phyloP scores from a whole-genome alignment of 2,113 vertebrate species.

The Ancistrus triradiatus region DNA sequence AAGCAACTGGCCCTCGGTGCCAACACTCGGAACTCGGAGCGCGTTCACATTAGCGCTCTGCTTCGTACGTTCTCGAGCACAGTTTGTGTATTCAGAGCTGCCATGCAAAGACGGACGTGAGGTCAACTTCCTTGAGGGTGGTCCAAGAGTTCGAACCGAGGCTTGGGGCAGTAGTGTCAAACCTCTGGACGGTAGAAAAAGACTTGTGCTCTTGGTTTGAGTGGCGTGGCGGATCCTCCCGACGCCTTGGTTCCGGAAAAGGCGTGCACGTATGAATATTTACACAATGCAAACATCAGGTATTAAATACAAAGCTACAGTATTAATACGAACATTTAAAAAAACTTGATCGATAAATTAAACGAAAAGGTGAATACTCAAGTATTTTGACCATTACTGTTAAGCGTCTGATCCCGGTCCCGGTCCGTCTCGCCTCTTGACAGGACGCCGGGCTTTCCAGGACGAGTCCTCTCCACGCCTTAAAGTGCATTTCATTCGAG shows the following conservation, averaged over 20 bases:
- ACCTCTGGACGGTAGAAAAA: conserved; percentile 52
- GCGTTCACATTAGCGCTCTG: no score
- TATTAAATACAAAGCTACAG: conserved; percentile 58
- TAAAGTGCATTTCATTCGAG: conserved; percentile 69
- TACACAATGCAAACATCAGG: conserved; percentile 61
- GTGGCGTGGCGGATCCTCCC: conserved; percentile 37
- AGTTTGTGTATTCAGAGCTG: conserved; percentile 38
- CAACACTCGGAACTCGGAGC: no score
- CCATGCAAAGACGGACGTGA: conserved; percentile 40
- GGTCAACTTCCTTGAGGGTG: conserved; percentile 34
- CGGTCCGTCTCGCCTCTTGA: no score
- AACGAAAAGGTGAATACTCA: conserved; percentile 60
- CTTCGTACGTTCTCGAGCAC: not conserved
- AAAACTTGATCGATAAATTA: conserved; percentile 45
- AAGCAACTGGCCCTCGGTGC: conserved; percentile 58
- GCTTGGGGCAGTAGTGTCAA: conserved; percentile 61
- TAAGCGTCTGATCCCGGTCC: conserved; percentile 14
- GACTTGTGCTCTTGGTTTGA: conserved; percentile 68
- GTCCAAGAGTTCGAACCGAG: conserved; percentile 48
- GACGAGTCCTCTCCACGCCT: conserved; percentile 19
- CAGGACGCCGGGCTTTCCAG: no score
- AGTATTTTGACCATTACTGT: conserved; percentile 51
- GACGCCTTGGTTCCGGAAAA: conserved; percentile 37
- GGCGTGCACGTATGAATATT: conserved; percentile 63
- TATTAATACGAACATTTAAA: conserved; percentile 56